phyloP scores from a whole-genome alignment of 2,113 vertebrate genomes.

The Nestor notabilis region DNA sequence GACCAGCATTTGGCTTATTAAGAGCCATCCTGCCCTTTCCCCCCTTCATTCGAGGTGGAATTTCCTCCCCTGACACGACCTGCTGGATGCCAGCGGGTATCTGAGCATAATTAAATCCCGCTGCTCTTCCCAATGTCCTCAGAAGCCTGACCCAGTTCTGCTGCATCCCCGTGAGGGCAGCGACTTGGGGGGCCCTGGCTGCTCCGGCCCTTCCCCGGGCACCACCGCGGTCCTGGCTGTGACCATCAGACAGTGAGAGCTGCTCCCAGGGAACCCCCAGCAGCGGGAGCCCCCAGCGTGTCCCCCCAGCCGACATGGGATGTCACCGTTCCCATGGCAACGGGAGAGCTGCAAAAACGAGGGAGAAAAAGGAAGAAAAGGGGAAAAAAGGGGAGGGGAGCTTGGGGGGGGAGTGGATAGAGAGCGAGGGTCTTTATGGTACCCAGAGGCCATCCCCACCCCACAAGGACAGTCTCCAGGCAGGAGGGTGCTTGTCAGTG shows the following conservation, averaged over 20 bases:
- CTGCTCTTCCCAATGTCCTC: background rate
- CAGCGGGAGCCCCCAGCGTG: background rate
- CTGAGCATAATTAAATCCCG: background rate
- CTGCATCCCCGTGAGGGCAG: background rate
- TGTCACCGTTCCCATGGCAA: constrained; percentile 32
- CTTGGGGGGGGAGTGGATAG: background rate
- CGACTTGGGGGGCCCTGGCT: background rate
- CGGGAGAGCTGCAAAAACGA: background rate
- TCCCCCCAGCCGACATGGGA: background rate
- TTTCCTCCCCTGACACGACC: background rate
- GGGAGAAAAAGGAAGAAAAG: background rate
- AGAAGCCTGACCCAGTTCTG: background rate
- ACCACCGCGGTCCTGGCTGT: background rate
- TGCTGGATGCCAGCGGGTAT: background rate
- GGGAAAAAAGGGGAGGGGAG: background rate
- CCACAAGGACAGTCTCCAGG: background rate
- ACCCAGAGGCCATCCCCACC: background rate
- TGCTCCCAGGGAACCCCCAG: background rate
- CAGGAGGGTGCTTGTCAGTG: background rate
- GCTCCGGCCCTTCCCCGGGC: background rate
- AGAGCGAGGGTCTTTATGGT: background rate
- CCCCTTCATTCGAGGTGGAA: background rate
- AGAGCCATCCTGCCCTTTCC: background rate
- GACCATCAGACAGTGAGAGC: background rate
- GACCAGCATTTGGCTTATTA: accelerated